Base-by-base conservation (phyloP, 2,888 invertebrate genomes). In the Calameuta idolon region DNA sequence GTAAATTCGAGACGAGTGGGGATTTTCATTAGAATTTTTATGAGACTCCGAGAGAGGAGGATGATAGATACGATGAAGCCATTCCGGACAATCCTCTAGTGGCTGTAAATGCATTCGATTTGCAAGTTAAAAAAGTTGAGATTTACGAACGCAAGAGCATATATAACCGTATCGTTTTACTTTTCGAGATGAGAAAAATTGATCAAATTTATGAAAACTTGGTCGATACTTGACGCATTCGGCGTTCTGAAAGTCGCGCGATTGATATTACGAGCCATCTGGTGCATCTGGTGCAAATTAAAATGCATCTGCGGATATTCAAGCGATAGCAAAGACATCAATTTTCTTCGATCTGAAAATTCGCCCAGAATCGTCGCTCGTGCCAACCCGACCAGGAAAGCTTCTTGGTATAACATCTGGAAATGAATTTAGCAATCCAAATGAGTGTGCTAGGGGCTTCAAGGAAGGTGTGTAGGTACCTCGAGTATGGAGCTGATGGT, bases 361-460 rank as follows among this genome's bases (percentile, higher is more conserved):
- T 55, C 23, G 23, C 23, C 23, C 55, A 55, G 23, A 23, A 55
- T 55, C 40, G 40, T 23, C 23, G 15, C 40, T 55, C 40, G 23
- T 5, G 23, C 40, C 40, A 55, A 23, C 23, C 23, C 71, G 15
- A 31, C 33, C 71, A 9, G 1, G 71, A 71, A 31, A 71, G 71
- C 71, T 71, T 34, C 31, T 69, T 30, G 75, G 34, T 34, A 69
- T 34, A 33, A 73, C 73, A 74, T 82, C 81, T 77, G 79, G 76
- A 82, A 84, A 85, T 84, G 83, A 86, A 85, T 85, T 85, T 83
- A 83, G 82, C 75, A 78, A 76, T 76, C 73, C 76, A 76, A 78
- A 78, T 76, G 74, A 74, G 74, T 30, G 35, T 75, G n/a, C n/a
- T 33, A 30, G 31, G 30, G n/a, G 23, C n/a, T 15, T 55, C 73